Conservation (phyloP, 2,888 invertebrate genomes). For the Drosophila emarginata region DNA sequence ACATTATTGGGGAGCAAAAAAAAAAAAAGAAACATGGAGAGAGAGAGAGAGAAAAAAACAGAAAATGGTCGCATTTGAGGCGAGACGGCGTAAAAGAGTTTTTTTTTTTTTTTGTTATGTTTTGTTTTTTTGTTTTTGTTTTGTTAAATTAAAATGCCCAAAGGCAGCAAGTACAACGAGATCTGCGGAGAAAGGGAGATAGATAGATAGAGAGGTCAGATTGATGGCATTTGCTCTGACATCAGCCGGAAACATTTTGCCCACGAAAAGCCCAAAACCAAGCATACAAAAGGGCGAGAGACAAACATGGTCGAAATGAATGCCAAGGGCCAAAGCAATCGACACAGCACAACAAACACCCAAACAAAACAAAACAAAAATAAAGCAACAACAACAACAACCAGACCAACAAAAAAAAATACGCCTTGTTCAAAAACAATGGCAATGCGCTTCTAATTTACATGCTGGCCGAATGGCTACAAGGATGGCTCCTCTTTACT, state of each 20-base stretch:
- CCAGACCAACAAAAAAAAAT: constrained; percentile 37
- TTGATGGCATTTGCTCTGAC: constrained; percentile 63
- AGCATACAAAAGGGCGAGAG: constrained; percentile 46
- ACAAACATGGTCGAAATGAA: constrained; percentile 72
- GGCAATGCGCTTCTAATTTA: constrained; percentile 72
- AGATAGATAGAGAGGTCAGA: constrained; percentile 59
- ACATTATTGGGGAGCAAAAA: constrained; percentile 69
- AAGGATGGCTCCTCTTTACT: not conserved
- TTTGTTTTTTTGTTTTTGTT: constrained; percentile 5
- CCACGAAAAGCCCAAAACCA: constrained; percentile 10
- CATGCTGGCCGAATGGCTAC: constrained; percentile 44
- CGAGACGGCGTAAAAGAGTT: constrained; percentile 77
- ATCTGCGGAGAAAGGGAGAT: constrained; percentile 25
- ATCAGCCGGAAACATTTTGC: constrained; percentile 70
- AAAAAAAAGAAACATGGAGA: not conserved
- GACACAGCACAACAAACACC: constrained; percentile 52
- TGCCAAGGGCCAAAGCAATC: constrained; percentile 77
- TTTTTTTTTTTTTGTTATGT: constrained; percentile 38
- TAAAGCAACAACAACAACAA: not conserved
- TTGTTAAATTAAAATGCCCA: constrained; percentile 11
- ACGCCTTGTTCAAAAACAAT: constrained; percentile 47
- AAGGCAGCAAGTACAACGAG: constrained; percentile 31
- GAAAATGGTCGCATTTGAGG: constrained; percentile 55
- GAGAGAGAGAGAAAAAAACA: constrained; percentile 12
- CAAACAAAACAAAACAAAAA: constrained; percentile 12